These are phyloP conservation scores for Squalus acanthias DNA, from an alignment of 2,797 vertebrate species.

Conservation along the genomic window DNA sequence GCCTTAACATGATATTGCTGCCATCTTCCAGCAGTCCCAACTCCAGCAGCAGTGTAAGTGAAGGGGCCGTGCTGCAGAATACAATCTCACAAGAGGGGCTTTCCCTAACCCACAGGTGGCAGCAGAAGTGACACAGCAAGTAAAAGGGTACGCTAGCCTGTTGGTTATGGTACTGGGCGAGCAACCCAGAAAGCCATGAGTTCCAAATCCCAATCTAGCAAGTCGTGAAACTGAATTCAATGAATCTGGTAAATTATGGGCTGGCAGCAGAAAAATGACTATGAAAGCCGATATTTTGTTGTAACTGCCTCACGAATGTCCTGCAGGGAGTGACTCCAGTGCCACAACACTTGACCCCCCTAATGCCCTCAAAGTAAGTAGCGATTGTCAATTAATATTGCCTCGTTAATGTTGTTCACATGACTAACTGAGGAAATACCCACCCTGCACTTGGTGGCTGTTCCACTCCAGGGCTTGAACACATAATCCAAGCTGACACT, in stretches of 20 bases:
- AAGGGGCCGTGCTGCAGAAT: neutral
- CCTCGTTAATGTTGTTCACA: neutral
- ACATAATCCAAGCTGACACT: neutral
- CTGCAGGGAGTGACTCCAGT: neutral
- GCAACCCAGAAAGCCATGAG: neutral
- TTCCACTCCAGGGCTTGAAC: neutral
- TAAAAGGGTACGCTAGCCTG: neutral
- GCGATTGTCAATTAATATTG: neutral
- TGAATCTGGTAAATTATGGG: neutral
- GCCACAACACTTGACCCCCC: neutral
- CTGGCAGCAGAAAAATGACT: neutral
- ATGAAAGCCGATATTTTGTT: neutral
- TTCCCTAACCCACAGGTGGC: neutral
- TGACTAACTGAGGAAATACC: neutral
- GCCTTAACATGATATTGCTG: neutral
- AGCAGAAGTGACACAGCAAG: neutral
- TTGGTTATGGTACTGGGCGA: neutral
- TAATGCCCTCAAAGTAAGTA: neutral
- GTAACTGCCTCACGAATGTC: neutral
- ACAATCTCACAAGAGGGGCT: neutral
- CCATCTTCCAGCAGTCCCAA: neutral
- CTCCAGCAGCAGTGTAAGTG: neutral
- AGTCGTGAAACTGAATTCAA: neutral
- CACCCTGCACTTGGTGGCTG: neutral
- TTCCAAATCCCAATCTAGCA: neutral